Percentiles rank a stretch among this genome's conserved stretches.
These are phyloP conservation scores for Axinella damicornis DNA, from an alignment of 37 sponge, comb jelly and placozoan genomes.

Conservation along the genomic window DNA sequence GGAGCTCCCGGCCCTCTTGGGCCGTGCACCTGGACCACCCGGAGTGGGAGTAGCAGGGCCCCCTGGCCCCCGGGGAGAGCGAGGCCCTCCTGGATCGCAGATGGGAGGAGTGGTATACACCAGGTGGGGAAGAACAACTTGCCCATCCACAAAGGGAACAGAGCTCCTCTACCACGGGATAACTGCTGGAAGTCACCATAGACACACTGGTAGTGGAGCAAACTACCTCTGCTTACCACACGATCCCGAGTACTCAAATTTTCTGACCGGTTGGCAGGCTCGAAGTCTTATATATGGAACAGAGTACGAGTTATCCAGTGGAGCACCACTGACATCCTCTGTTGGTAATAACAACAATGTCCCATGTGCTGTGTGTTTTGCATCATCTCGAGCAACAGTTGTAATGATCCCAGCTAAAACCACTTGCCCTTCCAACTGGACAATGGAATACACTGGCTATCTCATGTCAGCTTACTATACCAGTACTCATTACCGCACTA, in stretches of 20 bases:
- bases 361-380: slow-evolving; percentile 67
- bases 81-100: slow-evolving; percentile 16
- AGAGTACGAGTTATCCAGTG: slow-evolving; percentile 29
- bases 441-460: slow-evolving; percentile 57
- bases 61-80: not conserved
- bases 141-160: slow-evolving; percentile 13
- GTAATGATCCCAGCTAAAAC: slow-evolving; percentile 49
- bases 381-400: slow-evolving; percentile 7
- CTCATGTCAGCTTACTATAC: slow-evolving; percentile 23
- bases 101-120: slow-evolving; percentile 17
- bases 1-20: too few relatives aligned
- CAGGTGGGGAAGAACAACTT: slow-evolving; percentile 26
- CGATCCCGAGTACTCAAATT: slow-evolving; percentile 23
- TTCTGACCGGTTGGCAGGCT: not conserved
- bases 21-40: too few relatives aligned
- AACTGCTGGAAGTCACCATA: not conserved
- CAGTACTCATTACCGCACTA: slow-evolving; percentile 9
- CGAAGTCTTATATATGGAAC: slow-evolving; percentile 16
- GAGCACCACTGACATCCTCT: not conserved
- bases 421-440: slow-evolving; percentile 48
- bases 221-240: slow-evolving; percentile 31
- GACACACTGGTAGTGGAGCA: slow-evolving; percentile 5
- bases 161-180: slow-evolving; percentile 9
- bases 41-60: slow-evolving; percentile 15
- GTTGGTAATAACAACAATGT: slow-evolving; percentile 9